Base-by-base conservation (phyloP, 2,113 vertebrate genomes). In the Panurus biarmicus region DNA sequence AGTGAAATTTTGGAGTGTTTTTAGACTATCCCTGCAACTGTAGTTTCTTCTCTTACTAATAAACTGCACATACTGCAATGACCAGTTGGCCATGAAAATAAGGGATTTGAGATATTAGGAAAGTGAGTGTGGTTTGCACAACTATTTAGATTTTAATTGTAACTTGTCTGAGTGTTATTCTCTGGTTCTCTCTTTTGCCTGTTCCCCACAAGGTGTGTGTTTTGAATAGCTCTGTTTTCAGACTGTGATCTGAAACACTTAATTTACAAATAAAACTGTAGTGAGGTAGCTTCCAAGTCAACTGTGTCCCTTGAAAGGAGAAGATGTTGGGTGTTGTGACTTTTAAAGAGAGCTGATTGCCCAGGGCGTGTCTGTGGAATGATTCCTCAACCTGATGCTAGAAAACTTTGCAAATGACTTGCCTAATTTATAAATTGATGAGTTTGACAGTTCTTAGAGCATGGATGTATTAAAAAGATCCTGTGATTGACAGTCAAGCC, bases 171-270 rank as follows among this genome's bases (percentile, higher is more conserved):
- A 50, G 11, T 74, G 53, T 62, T 70, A 11, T 11, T 66, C 33
- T 64, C 77, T 85, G 44, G 2, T 74, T 35, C n/a, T 73, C 23
- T 51, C 56, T 67, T 66, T 50, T 94, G 70, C 18, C 62, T 94
- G 33, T 75, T 90, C 82, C n/a, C 87, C 14, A 9, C 42, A 45
- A 82, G n/a, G 18, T 57, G 26, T 66, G 42, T 66, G 8, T 69
- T 95, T 89, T 62, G n/a, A 90, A 56, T 31, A 90, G 23, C 33
- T 94, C 74, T 75, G 1, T 76, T 96, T 91, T 89, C 90, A 93
- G 92, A 62, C 33, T 67, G 31, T 42, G 47, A 45, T 64, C 70
- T 85, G 62, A 91, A 93, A 51, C 42, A 38, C 8, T 65, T 64
- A 42, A 45, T 85, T 94, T 64, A 14, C 76, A 86, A 54, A 61